Evolutionary conservation across 1,140 invertebrate species (phyloP).

Genomic region (Zeugodacus cucurbitae): DNA sequence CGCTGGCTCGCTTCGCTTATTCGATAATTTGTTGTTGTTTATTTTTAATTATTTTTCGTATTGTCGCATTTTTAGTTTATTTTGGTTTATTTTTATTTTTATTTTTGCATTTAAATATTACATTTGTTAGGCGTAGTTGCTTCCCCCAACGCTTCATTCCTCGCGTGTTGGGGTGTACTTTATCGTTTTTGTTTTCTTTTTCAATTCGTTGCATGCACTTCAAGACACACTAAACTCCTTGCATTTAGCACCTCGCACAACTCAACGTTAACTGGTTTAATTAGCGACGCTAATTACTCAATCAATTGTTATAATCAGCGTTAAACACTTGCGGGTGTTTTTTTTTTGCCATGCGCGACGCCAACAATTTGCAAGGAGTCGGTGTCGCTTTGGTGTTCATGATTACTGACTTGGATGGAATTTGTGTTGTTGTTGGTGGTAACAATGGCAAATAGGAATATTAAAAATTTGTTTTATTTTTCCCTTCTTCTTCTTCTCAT

Average conservation of each 20-base stretch:
- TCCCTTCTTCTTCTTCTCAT: too few relatives aligned
- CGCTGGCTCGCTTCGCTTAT: neutral
- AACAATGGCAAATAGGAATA: slow-evolving; percentile 14
- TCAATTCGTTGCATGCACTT: neutral
- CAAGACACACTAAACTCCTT: slow-evolving; percentile 15
- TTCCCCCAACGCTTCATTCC: neutral
- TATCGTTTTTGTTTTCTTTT: neutral
- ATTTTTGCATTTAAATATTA: neutral
- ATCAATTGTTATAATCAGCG: neutral
- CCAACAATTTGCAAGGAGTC: slow-evolving; percentile 6
- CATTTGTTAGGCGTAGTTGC: neutral
- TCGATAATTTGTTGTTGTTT: neutral
- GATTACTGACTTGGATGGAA: neutral
- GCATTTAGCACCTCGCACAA: slow-evolving; percentile 1
- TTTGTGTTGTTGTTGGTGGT: neutral
- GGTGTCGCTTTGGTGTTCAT: neutral
- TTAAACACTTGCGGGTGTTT: neutral
- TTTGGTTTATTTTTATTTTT: neutral
- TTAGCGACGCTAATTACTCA: neutral
- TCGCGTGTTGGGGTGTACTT: neutral
- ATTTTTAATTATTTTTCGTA: neutral
- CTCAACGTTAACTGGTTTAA: neutral
- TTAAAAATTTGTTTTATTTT: too few relatives aligned
- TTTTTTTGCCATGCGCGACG: neutral
- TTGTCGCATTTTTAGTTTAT: neutral